Evolutionary conservation across 2,888 invertebrate species (phyloP), one percentile per base, ranked within the genome.

Genomic region (Pseudanteris insignis): DNA sequence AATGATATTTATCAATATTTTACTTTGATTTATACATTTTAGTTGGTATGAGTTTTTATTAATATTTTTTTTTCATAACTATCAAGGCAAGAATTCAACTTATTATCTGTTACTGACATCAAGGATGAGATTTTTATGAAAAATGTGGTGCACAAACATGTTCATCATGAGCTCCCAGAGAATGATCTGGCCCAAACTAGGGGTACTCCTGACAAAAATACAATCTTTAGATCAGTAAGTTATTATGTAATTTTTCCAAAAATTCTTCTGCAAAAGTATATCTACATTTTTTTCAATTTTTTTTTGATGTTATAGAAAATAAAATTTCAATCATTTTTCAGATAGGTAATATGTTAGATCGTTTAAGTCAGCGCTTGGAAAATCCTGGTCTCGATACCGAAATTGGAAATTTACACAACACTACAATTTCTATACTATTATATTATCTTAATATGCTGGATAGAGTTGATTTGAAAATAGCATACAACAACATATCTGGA

Each of bases 401-500:
- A 41, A 67, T 73, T 26, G 61, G 71, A 63, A 73, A 78, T 69
- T 68, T 82, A 29, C 81, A 82, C 61, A 81, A 81, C 18, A 79
- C 81, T 53, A 81, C 81, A 2, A 75, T 81, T 40, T 79, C 80
- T 2, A 69, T 76, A 18, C 70, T 81, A 44, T 66, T 82, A n/a
- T 78, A 81, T 54, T 75, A 81, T 53, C 75, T 82, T 54, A 75
- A 70, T 24, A 78, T 80, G 75, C 66, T 82, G 9, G 74, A 81
- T 41, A 66, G 71, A 24, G 67, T 67, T 5, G 80, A 80, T 63
- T 73, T 82, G 63, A 73, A 73, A 60, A 64, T 66, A 7, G 73
- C 79, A 0, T 81, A 80, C 54, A 73, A 74, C 26, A 74, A 71
- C 44, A 75, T 78, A 36, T 74, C 77, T 4, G 89, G 90, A 0